phyloP scores from a whole-genome alignment of 1,140 invertebrate genomes.

The Lordiphosa stackelbergi region DNA sequence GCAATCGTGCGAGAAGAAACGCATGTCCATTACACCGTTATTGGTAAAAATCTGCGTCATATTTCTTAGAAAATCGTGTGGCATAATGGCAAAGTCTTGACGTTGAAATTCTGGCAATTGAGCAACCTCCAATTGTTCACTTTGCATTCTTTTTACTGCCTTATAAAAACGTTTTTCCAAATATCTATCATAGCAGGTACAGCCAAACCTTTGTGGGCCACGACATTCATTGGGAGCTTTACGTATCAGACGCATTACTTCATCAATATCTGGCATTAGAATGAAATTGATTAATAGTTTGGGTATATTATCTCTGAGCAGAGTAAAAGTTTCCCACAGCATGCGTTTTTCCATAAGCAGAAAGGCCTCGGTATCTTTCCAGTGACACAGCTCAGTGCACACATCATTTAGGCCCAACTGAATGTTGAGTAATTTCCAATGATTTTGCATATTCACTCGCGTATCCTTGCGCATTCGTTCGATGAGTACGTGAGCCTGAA shows the following conservation, averaged over 20 bases:
- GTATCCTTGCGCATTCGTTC: conserved; percentile 80
- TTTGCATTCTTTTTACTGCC: conserved; percentile 51
- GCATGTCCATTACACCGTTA: conserved; percentile 78
- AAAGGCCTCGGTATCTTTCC: conserved; percentile 31
- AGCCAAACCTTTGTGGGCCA: not conserved
- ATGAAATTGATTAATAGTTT: conserved; percentile 16
- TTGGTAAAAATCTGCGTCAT: conserved; percentile 74
- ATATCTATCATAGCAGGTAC: conserved; percentile 7
- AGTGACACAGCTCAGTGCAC: conserved; percentile 81
- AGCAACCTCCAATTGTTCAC: conserved; percentile 72
- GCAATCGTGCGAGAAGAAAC: conserved; percentile 83
- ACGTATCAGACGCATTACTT: conserved; percentile 3
- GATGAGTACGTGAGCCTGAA: conserved; percentile 81
- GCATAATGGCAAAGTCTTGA: conserved; percentile 80
- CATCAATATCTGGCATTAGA: conserved; percentile 12
- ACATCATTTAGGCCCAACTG: conserved; percentile 86
- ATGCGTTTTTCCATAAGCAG: conserved; percentile 38
- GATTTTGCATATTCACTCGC: conserved; percentile 79
- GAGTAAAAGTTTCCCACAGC: conserved; percentile 44
- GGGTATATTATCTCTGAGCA: conserved; percentile 66
- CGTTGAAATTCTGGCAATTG: conserved; percentile 66
- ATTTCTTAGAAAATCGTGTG: conserved; percentile 79
- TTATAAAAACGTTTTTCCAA: conserved; percentile 1
- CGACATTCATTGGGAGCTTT: conserved; percentile 9
- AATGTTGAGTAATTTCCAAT: conserved; percentile 85